Base-by-base conservation (phyloP, 1,140 invertebrate species). In the Zophobas atratus region DNA sequence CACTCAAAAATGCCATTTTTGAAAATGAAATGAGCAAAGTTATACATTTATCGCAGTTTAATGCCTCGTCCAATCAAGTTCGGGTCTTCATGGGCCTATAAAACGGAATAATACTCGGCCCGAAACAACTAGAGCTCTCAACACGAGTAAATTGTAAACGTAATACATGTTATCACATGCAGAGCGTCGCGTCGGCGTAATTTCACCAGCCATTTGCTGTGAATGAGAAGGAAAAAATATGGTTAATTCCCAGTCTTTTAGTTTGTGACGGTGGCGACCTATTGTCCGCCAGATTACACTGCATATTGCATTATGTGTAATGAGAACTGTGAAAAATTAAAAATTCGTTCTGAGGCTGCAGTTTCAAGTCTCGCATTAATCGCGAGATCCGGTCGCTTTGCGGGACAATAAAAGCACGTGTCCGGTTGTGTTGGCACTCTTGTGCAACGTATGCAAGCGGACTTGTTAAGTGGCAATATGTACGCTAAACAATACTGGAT, bases 381-480 rank as follows among this genome's bases (percentile, higher is more conserved):
- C 33, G 38, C 38, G n/a, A 67, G 32, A 67, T 67, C 60, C 60
- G 60, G 60, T 43, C 60, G 60, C 60, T 67, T 67, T 32, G 33
- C 39, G 43, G 20, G 6, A 77, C 78, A 78, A 78, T 80, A 75
- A 76, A 67, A 74, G 77, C 80, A 77, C 76, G 79, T 81, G 80
- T 80, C 80, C 74, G 70, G 75, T 60, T 70, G 70, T 70, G 77
- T 80, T 72, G 75, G 75, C 79, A 77, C 79, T 80, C 60, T 67
- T 81, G 81, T 79, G 77, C 78, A 76, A 77, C 79, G 75, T 79
- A 81, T 80, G 75, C 80, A 81, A 70, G 60, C 77, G 77, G 70
- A 67, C 72, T 80, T 78, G 79, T 80, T 79, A 80, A 81, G 81
- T 80, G 79, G 81, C 81, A 81, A 81, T 81, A 80, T 81, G 80